Conservation (phyloP, 2,797 vertebrate species). For the Scolopax rusticola region DNA sequence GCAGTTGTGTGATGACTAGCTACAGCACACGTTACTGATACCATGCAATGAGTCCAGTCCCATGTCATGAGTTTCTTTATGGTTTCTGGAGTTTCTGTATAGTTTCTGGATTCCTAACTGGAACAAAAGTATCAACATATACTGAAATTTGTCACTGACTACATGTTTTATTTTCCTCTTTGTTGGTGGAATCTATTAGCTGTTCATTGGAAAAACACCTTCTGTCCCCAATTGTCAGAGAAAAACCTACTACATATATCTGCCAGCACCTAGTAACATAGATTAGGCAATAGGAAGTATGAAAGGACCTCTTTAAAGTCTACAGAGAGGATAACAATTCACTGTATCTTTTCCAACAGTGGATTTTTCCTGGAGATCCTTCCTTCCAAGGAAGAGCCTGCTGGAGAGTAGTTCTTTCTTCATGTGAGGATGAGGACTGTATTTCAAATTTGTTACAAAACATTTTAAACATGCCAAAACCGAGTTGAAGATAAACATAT, state of each 20-base stretch:
- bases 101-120: not conserved
- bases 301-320: not conserved
- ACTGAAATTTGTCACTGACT: not conserved
- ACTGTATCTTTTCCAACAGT: not conserved
- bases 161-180: not conserved
- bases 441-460: not conserved
- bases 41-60: not conserved
- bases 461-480: not conserved
- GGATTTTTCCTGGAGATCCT: not conserved
- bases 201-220: not conserved
- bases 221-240: not conserved
- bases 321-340: not conserved
- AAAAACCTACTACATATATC: not conserved
- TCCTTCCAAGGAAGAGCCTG: not conserved
- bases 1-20: not conserved
- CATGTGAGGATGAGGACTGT: accelerated
- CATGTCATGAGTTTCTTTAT: not conserved
- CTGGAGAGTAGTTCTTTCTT: not conserved
- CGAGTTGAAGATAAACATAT: not conserved
- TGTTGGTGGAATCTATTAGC: not conserved
- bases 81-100: not conserved
- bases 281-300: not conserved
- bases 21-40: not conserved
- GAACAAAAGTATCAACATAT: not conserved
- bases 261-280: not conserved